A percentile compares a stretch with the other conserved stretches of the same genome.
phyloP scores from a whole-genome alignment of 2,113 vertebrate species.

The Ondatra zibethicus region DNA sequence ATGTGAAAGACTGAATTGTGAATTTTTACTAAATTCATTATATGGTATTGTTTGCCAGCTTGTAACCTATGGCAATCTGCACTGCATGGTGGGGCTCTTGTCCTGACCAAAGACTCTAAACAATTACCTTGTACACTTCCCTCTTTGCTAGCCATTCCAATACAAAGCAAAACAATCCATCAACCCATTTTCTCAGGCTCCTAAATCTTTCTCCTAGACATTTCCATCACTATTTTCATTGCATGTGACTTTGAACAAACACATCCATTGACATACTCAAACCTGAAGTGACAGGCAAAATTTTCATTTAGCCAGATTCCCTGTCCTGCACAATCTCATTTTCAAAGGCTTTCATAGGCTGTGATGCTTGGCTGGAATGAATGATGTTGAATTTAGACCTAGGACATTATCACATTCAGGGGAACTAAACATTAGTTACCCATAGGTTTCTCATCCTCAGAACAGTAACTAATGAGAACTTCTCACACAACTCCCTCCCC shows the following conservation, averaged over 20 bases:
- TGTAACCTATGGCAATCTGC: not conserved
- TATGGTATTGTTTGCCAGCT: not conserved
- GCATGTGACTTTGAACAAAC: constrained; percentile 5
- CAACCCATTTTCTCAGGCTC: constrained; percentile 23
- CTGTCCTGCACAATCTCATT: not conserved
- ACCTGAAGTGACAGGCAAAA: not conserved
- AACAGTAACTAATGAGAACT: not conserved
- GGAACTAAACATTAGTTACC: not conserved
- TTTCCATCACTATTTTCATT: not conserved
- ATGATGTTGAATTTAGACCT: not conserved
- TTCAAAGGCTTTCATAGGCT: not conserved
- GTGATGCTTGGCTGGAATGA: constrained; percentile 39
- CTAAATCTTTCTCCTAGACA: not conserved
- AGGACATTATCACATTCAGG: not conserved
- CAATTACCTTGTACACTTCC: not conserved
- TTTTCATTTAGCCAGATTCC: constrained; percentile 1
- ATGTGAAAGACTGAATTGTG: not conserved
- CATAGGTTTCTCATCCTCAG: not conserved
- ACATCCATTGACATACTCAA: not conserved
- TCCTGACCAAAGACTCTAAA: not conserved
- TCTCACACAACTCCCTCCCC: not conserved
- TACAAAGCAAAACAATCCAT: not conserved
- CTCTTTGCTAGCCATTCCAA: not conserved
- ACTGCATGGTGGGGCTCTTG: not conserved
- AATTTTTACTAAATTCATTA: constrained; percentile 38